These are phyloP conservation scores for Chironomus tentans DNA, from an alignment of 2,888 invertebrate genomes.

Conservation along the genomic window DNA sequence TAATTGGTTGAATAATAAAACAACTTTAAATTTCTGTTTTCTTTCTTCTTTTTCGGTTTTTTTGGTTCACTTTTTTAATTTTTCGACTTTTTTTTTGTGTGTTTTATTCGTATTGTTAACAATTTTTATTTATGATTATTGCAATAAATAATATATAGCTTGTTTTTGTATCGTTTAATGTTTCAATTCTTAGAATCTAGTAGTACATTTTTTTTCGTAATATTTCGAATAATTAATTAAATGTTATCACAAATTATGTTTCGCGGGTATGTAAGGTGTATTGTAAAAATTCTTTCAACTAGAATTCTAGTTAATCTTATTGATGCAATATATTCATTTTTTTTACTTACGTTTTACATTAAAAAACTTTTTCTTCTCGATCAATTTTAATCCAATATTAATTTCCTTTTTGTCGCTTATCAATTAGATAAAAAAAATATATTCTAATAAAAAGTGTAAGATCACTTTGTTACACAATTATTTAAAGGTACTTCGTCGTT, in stretches of 20 bases:
- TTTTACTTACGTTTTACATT: constrained; percentile 8
- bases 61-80: too few relatives aligned
- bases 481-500: neutral
- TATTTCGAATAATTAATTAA: neutral
- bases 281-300: too few relatives aligned
- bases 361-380: neutral
- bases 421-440: too few relatives aligned
- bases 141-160: too few relatives aligned
- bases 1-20: too few relatives aligned
- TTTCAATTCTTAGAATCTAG: neutral
- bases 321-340: neutral
- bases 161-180: neutral
- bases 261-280: neutral
- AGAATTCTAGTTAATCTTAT: neutral
- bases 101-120: too few relatives aligned
- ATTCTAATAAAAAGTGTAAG: neutral
- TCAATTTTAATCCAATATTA: neutral
- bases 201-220: neutral
- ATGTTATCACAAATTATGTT: neutral
- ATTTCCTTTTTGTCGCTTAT: neutral
- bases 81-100: too few relatives aligned
- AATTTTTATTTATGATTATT: too few relatives aligned
- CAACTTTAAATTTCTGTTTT: too few relatives aligned
- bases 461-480: neutral
- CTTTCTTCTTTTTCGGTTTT: too few relatives aligned